These are phyloP conservation scores for Drosophila algonquin DNA, from an alignment of 2,888 invertebrate genomes.

Conservation along the genomic window DNA sequence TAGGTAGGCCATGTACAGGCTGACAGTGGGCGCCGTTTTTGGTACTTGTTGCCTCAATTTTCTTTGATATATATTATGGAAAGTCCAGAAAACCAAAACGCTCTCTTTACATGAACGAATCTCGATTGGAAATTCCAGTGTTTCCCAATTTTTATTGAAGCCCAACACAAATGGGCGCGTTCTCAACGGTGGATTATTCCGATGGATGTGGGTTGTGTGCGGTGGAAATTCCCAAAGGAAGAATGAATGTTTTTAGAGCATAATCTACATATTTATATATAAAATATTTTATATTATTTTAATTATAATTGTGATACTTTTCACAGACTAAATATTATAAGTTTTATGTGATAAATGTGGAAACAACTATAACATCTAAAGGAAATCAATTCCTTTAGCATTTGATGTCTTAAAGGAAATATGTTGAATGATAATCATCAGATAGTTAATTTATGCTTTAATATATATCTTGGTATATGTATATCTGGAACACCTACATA, in stretches of 20 bases:
- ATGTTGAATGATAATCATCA: not conserved
- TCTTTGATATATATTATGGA: conserved; percentile 74
- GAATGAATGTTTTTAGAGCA: not conserved
- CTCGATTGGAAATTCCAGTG: conserved; percentile 60
- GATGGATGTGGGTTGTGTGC: conserved; percentile 2
- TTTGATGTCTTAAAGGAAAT: not conserved
- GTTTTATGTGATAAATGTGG: not conserved
- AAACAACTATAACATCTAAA: not conserved
- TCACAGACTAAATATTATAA: too few species aligned
- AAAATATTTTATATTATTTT: too few species aligned
- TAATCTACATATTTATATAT: not conserved
- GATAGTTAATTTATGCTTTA: not conserved
- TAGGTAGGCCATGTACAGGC: conserved; percentile 62
- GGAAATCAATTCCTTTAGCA: not conserved
- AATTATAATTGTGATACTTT: too few species aligned
- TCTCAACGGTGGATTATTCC: conserved; percentile 27
- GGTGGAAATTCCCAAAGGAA: conserved; percentile 9
- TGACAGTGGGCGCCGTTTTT: conserved; percentile 1
- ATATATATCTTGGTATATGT: too few species aligned
- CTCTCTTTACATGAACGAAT: conserved; percentile 65
- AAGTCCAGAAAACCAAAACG: conserved; percentile 59
- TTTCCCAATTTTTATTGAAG: conserved; percentile 55
- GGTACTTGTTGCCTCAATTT: conserved; percentile 58
- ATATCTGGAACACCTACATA: too few species aligned
- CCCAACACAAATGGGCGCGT: conserved; percentile 34